Base-by-base conservation (phyloP, 2,113 vertebrate species). In the Mobula birostris region DNA sequence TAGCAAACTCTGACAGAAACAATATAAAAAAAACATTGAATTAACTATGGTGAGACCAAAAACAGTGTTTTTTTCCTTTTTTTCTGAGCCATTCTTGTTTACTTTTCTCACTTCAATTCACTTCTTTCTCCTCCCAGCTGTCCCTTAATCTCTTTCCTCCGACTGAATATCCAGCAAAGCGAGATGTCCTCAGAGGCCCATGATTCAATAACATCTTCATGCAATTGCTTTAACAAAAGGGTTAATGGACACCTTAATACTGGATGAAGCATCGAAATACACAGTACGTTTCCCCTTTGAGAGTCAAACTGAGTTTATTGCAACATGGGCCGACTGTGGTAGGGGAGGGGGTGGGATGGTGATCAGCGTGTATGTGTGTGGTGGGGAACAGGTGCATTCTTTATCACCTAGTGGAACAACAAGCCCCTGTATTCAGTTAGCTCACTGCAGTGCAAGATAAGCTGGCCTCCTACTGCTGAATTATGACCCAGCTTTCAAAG, bases 401-500 rank as follows among this genome's bases (percentile, higher is more conserved):
- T 96, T 95, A 95, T 95, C 82, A 70, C n/a, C 70, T 78, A 74
- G 91, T 58, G 92, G 95, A 95, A 96, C 95, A 96, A 94, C 94
- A 94, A 94, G 95, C 95, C 94, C 95, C 94, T 66, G 0, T 95
- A 95, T 94, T 96, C 94, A 94, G 95, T 94, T 95, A 96, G 94
- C 95, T 96, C 94, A 82, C 95, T 95, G 96, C 95, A 91, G 94
- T 95, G 95, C 95, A 95, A 97, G 96, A 96, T 95, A 96, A 96
- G 96, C 96, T 95, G 96, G 95, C 96, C 96, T 96, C 96, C 96
- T 96, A 94, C 94, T 94, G 96, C 94, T 97, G 95, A 96, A 95
- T 97, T 96, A 96, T 97, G 96, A 96, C 96, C 95, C 95, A 95
- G 95, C 96, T 97, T 96, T 96, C 96, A 96, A 95, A 95, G 79